phyloP scores from a whole-genome alignment of 2,888 invertebrate genomes.

The Lithophane semibrunnea region DNA sequence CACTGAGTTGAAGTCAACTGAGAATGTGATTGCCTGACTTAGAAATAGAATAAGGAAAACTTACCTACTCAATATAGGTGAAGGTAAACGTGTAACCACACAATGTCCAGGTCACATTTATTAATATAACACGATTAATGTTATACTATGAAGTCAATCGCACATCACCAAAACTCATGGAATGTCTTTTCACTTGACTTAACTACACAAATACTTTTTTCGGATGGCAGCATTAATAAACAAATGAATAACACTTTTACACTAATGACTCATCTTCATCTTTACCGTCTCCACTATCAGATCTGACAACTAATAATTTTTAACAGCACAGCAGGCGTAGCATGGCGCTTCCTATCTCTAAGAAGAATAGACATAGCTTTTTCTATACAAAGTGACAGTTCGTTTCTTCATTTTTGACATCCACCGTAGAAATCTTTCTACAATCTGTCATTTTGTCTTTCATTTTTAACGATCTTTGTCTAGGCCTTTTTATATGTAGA shows the following conservation, averaged over 20 bases:
- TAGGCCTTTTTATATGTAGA: too few relatives aligned
- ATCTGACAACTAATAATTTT: not conserved
- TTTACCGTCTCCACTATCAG: not conserved
- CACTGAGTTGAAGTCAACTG: not conserved
- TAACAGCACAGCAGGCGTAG: too few relatives aligned
- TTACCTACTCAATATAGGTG: constrained; percentile 7
- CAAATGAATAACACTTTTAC: not conserved
- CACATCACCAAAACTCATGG: not conserved
- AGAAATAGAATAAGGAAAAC: constrained; percentile 10
- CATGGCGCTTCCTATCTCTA: too few relatives aligned
- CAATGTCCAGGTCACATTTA: constrained; percentile 10
- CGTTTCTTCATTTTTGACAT: too few relatives aligned
- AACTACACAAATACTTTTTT: not conserved
- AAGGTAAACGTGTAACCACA: not conserved
- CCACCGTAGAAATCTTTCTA: too few relatives aligned
- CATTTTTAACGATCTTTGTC: too few relatives aligned
- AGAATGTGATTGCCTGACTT: not conserved
- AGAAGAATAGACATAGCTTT: too few relatives aligned
- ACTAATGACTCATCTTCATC: not conserved
- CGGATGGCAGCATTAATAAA: not conserved
- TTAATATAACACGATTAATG: not conserved
- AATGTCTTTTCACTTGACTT: not conserved
- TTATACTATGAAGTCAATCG: not conserved
- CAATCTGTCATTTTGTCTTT: too few relatives aligned
- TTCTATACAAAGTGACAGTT: too few relatives aligned